These are phyloP conservation scores for Malurus leucopterus DNA, from an alignment of 2,797 vertebrate genomes.

Conservation along the genomic window DNA sequence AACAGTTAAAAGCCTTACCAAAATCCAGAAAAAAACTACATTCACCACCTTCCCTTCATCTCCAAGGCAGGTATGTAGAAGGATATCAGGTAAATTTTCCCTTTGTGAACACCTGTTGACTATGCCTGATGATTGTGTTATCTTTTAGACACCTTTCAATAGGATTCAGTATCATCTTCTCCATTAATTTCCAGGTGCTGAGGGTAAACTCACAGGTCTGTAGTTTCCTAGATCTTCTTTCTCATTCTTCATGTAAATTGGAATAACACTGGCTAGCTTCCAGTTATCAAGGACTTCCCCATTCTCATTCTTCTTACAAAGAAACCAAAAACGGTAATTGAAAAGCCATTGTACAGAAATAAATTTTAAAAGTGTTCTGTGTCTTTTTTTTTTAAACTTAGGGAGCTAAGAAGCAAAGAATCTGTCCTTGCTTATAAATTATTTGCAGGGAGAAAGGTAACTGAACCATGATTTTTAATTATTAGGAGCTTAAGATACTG, in stretches of 20 bases:
- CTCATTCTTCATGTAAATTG: neutral
- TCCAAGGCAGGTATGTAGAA: rapidly evolving
- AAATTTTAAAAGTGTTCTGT: neutral
- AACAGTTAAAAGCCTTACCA: neutral
- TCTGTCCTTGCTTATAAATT: neutral
- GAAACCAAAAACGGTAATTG: neutral
- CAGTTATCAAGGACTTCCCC: neutral
- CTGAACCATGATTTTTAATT: conserved; percentile 12
- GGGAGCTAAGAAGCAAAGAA: neutral
- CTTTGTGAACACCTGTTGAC: rapidly evolving
- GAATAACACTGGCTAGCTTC: neutral
- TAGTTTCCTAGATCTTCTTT: neutral
- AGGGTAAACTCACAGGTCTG: neutral
- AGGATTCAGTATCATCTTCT: neutral
- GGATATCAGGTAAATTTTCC: neutral
- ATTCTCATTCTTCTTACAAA: neutral
- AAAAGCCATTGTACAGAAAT: neutral
- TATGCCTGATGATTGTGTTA: neutral
- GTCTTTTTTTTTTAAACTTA: neutral
- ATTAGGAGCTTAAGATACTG: neutral
- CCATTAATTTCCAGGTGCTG: neutral
- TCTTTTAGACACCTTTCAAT: neutral
- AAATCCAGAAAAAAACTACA: neutral
- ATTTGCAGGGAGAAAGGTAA: neutral
- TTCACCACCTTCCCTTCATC: neutral